These are phyloP conservation scores for Lasioglossum marginatum DNA, from an alignment of 2,888 invertebrate species.

Conservation along the genomic window DNA sequence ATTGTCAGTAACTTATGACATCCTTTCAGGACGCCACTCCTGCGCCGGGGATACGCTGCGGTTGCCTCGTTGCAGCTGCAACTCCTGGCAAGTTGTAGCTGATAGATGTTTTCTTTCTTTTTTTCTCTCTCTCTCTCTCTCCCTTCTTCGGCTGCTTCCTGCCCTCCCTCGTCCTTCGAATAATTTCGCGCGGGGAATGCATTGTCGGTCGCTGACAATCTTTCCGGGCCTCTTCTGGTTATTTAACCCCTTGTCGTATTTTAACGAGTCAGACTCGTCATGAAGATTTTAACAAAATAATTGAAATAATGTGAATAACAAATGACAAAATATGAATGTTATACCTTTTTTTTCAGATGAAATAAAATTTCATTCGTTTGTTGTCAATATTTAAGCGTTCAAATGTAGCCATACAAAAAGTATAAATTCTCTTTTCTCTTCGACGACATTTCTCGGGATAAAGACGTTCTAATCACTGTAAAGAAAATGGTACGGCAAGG, in stretches of 20 bases:
- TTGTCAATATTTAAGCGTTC: too few relatives aligned
- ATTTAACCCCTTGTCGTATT: not conserved
- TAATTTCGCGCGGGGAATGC: not conserved
- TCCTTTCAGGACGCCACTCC: constrained; percentile 41
- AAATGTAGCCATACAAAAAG: too few relatives aligned
- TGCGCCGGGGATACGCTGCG: constrained; percentile 25
- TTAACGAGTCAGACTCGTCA: too few relatives aligned
- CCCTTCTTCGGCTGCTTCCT: not conserved
- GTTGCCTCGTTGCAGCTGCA: constrained; percentile 32
- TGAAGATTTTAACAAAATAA: too few relatives aligned
- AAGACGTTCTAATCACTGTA: too few relatives aligned
- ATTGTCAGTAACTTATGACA: constrained; percentile 53
- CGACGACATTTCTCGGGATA: too few relatives aligned
- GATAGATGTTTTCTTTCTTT: constrained; percentile 19
- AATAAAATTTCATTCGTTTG: too few relatives aligned
- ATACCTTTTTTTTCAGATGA: too few relatives aligned
- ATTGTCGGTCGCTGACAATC: not conserved
- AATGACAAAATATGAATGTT: too few relatives aligned
- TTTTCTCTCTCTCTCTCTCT: not conserved
- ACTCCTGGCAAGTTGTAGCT: constrained; percentile 28
- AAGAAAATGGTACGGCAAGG: too few relatives aligned
- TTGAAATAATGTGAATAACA: too few relatives aligned
- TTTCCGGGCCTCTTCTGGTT: not conserved
- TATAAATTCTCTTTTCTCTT: too few relatives aligned
- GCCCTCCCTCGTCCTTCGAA: not conserved